Conservation (phyloP, 1,140 invertebrate genomes). For the Pseudomyrmex concolor region DNA sequence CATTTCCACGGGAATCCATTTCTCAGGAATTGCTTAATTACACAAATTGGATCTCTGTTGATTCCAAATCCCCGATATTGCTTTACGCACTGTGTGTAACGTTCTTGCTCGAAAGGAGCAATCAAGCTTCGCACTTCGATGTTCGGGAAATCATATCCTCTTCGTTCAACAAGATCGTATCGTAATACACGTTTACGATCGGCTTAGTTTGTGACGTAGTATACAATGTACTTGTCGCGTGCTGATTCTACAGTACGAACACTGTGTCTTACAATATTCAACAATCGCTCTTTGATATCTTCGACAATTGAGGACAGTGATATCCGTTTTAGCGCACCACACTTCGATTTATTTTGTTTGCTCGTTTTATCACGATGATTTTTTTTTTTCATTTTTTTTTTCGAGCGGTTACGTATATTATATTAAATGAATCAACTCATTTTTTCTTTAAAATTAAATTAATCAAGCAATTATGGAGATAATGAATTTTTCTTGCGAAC, state of each 20-base stretch:
- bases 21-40: constrained; percentile 21
- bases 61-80: not conserved
- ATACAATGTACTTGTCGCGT: not conserved
- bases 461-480: not conserved
- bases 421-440: no score
- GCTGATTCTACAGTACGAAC: not conserved
- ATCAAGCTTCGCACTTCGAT: constrained; percentile 27
- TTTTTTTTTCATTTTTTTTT: not conserved
- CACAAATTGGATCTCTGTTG: constrained; percentile 36
- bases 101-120: constrained; percentile 8
- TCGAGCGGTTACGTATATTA: no score
- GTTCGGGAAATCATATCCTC: constrained; percentile 3
- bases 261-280: constrained; percentile 4
- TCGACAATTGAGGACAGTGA: not conserved
- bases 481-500: not conserved
- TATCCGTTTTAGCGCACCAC: constrained; percentile 15
- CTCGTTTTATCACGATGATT: constrained; percentile 11
- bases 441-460: not conserved
- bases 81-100: constrained; percentile 8
- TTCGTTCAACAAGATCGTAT: not conserved
- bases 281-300: not conserved
- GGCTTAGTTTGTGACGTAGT: constrained; percentile 4
- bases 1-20: constrained; percentile 25
- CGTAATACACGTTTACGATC: constrained; percentile 22
- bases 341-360: constrained; percentile 8